Base-by-base conservation (phyloP, 2,797 vertebrate species). In the Amphiprion clarkii region DNA sequence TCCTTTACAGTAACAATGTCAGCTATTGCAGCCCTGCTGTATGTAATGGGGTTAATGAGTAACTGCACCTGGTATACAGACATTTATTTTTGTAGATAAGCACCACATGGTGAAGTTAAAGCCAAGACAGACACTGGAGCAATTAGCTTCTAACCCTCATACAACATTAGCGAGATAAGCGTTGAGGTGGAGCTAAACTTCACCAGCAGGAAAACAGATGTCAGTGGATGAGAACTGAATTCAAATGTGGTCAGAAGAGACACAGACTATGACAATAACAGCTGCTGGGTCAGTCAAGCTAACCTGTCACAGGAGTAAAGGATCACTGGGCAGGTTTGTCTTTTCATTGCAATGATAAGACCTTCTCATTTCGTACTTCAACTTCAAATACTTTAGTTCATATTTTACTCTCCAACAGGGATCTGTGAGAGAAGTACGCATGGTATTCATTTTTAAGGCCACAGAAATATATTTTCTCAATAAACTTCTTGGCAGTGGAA, bases 11-110 rank as follows among this genome's bases (percentile, higher is more conserved):
- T 31, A 55, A 69, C 9, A 66, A 65, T 1, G 52, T 13, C 51
- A 48, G 51, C 66, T 67, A 59, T 48, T 71, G 55, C 29, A 79
- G 21, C 31, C 2, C 29, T 52, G 5, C 58, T 65, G 49, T 25
- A 49, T 54, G 44, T 29, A 61, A 65, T 19, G 8, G 10, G 9
- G 63, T 78, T 82, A 89, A 83, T 86, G 40, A 78, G 11, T 75
- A 79, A 85, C 84, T 59, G 46, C 51, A 66, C 60, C 63, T 71
- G 59, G 39, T 68, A 62, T 17, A 57, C 10, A 71, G 54, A 44
- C 23, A 70, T 77, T 71, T 71, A 66, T 72, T 78, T 62, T 60
- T 39, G 42, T 39, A 76, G 68, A 88, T 78, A 86, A 86, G 67
- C 27, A 49, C 33, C 39, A 66, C 57, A 66, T 54, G 7, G 39